Conservation (phyloP, 92 coral and sea anemone genomes). For the Porites evermanni region DNA sequence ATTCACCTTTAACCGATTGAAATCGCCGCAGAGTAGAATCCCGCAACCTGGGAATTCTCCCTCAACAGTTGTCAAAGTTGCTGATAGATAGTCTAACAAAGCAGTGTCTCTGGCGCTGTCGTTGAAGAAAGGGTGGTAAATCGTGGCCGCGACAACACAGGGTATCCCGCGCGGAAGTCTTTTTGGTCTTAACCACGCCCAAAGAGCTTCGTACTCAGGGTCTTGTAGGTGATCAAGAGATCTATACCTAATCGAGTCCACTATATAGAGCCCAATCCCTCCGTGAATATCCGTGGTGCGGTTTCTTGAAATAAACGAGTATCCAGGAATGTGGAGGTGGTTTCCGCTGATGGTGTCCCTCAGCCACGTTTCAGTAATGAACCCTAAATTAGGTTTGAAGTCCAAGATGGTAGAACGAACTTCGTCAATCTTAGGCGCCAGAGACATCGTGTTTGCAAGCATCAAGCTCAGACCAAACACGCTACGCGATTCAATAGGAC, state of each 20-base stretch:
- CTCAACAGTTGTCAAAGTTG: too few relatives aligned
- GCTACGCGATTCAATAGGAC: too few relatives aligned
- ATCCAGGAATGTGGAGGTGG: constrained; percentile 52
- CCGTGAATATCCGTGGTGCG: constrained; percentile 49
- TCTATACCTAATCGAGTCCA: neutral
- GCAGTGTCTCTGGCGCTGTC: too few relatives aligned
- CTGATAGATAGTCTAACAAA: too few relatives aligned
- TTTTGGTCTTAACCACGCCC: too few relatives aligned
- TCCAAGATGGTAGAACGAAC: constrained; percentile 42
- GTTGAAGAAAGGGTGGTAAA: neutral
- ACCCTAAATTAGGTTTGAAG: constrained; percentile 54
- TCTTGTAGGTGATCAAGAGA: neutral
- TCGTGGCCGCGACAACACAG: too few relatives aligned
- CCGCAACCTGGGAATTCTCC: too few relatives aligned
- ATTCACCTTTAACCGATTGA: neutral
- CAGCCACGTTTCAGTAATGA: constrained; percentile 69
- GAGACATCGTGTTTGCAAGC: neutral
- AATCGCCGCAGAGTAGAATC: neutral
- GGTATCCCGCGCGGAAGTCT: too few relatives aligned
- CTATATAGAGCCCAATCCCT: constrained; percentile 55
- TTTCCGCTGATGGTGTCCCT: constrained; percentile 40
- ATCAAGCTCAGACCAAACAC: too few relatives aligned
- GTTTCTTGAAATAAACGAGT: constrained; percentile 47
- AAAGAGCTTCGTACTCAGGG: too few relatives aligned
- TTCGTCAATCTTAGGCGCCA: constrained; percentile 32